Percentiles rank a stretch among this genome's conserved stretches.
Conservation (phyloP, 2,888 invertebrate genomes). For the Dynastes grantii region DNA sequence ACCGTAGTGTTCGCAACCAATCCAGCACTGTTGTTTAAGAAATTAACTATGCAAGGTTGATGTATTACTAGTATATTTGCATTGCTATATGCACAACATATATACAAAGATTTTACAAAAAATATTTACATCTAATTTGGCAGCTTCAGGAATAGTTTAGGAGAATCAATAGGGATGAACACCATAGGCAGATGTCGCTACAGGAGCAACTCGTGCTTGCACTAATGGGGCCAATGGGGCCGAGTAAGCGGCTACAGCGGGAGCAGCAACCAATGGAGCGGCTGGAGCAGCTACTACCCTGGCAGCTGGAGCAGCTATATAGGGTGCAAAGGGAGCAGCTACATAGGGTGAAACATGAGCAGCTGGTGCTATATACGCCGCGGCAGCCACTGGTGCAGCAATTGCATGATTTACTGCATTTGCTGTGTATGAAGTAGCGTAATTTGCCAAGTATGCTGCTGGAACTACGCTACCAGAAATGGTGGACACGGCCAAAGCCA, state of each 20-base stretch:
- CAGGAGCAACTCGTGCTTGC: constrained; percentile 34
- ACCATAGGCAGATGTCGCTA: constrained; percentile 42
- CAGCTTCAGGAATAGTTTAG: background rate
- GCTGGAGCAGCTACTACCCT: constrained; percentile 56
- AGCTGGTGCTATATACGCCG: constrained; percentile 58
- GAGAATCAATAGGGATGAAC: constrained; percentile 45
- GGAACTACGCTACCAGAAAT: constrained; percentile 67
- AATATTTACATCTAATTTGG: constrained; percentile 12
- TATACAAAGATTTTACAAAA: background rate
- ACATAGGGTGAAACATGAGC: constrained; percentile 51
- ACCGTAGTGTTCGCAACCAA: constrained; percentile 8
- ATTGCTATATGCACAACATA: constrained; percentile 23
- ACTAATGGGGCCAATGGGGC: constrained; percentile 49
- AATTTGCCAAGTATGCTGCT: constrained; percentile 79
- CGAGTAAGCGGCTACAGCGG: constrained; percentile 56
- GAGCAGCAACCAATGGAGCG: constrained; percentile 64
- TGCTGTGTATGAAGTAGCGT: constrained; percentile 84
- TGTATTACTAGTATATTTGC: constrained; percentile 11
- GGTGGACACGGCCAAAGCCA: constrained; percentile 51
- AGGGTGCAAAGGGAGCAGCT: constrained; percentile 60
- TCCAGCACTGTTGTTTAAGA: background rate
- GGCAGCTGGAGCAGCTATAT: constrained; percentile 61
- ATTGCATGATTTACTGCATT: constrained; percentile 84
- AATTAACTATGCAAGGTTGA: background rate
- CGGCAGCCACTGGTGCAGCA: constrained; percentile 74